A percentile compares a stretch with the other conserved stretches of the same genome.
These are phyloP conservation scores for Cirrhinus mrigala DNA, from an alignment of 2,797 vertebrate species.

Conservation along the genomic window DNA sequence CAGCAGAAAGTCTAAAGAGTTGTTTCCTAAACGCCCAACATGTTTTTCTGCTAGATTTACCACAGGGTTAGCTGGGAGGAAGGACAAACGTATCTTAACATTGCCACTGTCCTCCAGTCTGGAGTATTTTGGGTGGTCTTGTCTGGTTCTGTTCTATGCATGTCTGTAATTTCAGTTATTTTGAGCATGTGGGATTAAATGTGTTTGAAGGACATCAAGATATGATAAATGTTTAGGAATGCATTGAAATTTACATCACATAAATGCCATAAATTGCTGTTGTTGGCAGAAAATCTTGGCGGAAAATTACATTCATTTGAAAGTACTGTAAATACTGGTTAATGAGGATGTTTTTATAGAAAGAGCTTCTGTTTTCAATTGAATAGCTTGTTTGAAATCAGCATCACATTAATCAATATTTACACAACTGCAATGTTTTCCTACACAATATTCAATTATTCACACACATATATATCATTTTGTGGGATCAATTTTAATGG, in stretches of 20 bases:
- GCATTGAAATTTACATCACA: not conserved
- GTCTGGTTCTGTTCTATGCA: slow-evolving; percentile 9
- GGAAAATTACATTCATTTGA: not conserved
- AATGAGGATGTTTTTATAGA: not conserved
- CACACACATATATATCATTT: not conserved
- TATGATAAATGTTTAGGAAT: not conserved
- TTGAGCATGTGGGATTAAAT: slow-evolving; percentile 13
- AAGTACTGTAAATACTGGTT: not conserved
- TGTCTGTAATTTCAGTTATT: slow-evolving; percentile 8
- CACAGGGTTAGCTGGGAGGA: slow-evolving; percentile 19
- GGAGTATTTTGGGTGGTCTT: not conserved
- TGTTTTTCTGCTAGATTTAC: slow-evolving; percentile 50
- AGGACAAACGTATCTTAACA: slow-evolving; percentile 12
- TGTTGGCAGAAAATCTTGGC: not conserved
- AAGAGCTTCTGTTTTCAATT: not conserved
- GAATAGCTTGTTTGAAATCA: not conserved
- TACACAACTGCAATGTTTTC: not conserved
- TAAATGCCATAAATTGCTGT: not conserved
- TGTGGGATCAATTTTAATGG: not conserved
- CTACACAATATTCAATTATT: not conserved
- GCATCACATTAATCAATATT: not conserved
- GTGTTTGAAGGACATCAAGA: slow-evolving; percentile 2
- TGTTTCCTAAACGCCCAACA: slow-evolving; percentile 46
- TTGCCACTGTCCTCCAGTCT: slow-evolving; percentile 10
- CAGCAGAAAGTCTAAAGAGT: slow-evolving; percentile 71